These are phyloP conservation scores for Varanus salvator DNA, from an alignment of 2,113 vertebrate genomes.

Conservation along the genomic window DNA sequence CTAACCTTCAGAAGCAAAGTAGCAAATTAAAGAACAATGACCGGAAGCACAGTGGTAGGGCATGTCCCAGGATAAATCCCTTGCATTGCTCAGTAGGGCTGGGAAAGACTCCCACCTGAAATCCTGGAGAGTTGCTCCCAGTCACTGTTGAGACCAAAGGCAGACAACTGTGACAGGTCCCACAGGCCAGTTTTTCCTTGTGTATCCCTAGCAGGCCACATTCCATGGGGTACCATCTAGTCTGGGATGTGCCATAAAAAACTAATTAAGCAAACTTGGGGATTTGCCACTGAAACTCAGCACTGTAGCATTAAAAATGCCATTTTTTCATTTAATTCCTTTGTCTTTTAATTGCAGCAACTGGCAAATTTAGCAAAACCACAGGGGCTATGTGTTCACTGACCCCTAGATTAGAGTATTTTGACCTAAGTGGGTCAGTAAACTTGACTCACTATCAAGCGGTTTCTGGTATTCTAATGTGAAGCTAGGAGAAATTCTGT, in stretches of 20 bases:
- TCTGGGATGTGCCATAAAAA: too few species aligned
- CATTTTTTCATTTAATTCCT: too few species aligned
- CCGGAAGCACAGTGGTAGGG: not conserved
- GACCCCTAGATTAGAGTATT: not conserved
- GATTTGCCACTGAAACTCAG: too few species aligned
- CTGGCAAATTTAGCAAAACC: too few species aligned
- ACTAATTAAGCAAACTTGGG: too few species aligned
- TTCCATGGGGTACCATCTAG: too few species aligned
- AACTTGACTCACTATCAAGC: not conserved
- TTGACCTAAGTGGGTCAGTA: not conserved
- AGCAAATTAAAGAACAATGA: not conserved
- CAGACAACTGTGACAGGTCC: too few species aligned
- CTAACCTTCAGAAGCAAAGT: not conserved
- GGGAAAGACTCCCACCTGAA: not conserved
- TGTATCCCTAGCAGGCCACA: too few species aligned
- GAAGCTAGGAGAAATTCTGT: not conserved
- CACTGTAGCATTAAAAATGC: too few species aligned
- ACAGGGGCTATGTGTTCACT: too few species aligned
- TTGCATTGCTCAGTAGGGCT: not conserved
- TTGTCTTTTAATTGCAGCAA: too few species aligned
- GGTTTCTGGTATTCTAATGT: not conserved
- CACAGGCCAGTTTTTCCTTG: too few species aligned
- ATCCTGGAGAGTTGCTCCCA: not conserved
- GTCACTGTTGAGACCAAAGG: not conserved
- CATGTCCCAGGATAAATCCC: not conserved